A percentile compares a stretch with the other conserved stretches of the same genome.
phyloP scores from a whole-genome alignment of 2,113 vertebrate species.

The Muntiacus muntjak region DNA sequence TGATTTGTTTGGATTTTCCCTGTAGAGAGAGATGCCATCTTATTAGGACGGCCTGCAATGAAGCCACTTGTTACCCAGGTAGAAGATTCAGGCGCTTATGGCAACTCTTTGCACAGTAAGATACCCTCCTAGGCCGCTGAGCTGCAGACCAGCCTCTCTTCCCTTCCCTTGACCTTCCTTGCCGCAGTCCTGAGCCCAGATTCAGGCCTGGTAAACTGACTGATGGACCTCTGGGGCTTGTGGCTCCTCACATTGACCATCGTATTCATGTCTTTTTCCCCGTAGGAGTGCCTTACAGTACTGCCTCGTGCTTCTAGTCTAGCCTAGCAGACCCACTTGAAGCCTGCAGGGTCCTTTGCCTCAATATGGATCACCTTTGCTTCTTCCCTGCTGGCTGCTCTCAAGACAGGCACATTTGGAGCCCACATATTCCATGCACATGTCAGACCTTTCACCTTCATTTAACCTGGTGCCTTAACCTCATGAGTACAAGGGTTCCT shows the following conservation, averaged over 20 bases:
- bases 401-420: neutral
- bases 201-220: neutral
- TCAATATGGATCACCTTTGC: neutral
- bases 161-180: neutral
- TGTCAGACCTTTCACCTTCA: conserved; percentile 43
- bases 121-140: neutral
- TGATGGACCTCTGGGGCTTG: neutral
- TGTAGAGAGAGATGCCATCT: conserved; percentile 15
- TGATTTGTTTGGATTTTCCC: conserved; percentile 10
- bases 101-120: neutral
- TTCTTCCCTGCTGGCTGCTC: conserved; percentile 16
- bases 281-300: conserved; percentile 80
- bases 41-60: neutral
- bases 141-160: conserved; percentile 4
- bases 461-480: conserved; percentile 79
- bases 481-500: conserved; percentile 39
- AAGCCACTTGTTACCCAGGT: conserved; percentile 12
- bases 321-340: conserved; percentile 57
- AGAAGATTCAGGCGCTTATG: neutral
- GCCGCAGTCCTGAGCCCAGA: neutral
- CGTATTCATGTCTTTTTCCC: conserved; percentile 15
- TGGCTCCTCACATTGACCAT: neutral
- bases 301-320: conserved; percentile 49
- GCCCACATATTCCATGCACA: conserved; percentile 33
- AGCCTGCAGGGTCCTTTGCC: conserved; percentile 49